Conservation (phyloP, 2,888 invertebrate genomes). For the Sinhomidia bicolor region DNA sequence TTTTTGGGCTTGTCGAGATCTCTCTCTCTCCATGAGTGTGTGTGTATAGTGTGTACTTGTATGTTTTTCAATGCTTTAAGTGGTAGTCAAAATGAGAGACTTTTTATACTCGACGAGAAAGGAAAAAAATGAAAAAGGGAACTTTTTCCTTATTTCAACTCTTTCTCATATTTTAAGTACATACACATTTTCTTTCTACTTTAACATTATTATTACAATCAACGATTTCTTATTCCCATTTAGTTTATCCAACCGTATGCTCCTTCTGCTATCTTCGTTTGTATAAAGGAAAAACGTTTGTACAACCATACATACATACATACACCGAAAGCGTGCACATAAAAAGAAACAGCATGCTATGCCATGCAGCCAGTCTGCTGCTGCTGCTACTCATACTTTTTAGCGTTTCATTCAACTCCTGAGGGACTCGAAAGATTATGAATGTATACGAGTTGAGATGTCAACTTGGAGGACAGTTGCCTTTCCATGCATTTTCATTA, state of each 20-base stretch:
- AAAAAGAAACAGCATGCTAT: slow-evolving; percentile 18
- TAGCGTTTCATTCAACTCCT: slow-evolving; percentile 59
- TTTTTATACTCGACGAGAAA: slow-evolving; percentile 15
- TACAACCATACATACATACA: no score
- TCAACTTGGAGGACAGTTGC: slow-evolving; percentile 58
- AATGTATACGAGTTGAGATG: slow-evolving; percentile 74
- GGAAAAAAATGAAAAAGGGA: slow-evolving; percentile 52
- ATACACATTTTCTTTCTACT: slow-evolving; percentile 7
- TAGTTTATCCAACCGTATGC: slow-evolving; percentile 62
- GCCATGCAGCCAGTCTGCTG: no score
- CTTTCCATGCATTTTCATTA: slow-evolving; percentile 66
- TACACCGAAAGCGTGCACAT: neutral
- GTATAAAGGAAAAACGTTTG: neutral
- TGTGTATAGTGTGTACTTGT: neutral
- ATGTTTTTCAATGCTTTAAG: neutral
- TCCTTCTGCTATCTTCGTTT: neutral
- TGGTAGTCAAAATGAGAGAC: slow-evolving; percentile 44
- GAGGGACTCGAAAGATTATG: slow-evolving; percentile 67
- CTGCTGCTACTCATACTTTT: neutral
- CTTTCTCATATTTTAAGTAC: neutral
- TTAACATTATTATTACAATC: slow-evolving; percentile 57
- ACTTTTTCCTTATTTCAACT: slow-evolving; percentile 16
- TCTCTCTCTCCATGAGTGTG: neutral
- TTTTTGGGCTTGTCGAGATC: neutral
- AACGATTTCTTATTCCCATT: slow-evolving; percentile 58